Base-by-base conservation (phyloP, 2,797 vertebrate species). In the Morelia viridis region DNA sequence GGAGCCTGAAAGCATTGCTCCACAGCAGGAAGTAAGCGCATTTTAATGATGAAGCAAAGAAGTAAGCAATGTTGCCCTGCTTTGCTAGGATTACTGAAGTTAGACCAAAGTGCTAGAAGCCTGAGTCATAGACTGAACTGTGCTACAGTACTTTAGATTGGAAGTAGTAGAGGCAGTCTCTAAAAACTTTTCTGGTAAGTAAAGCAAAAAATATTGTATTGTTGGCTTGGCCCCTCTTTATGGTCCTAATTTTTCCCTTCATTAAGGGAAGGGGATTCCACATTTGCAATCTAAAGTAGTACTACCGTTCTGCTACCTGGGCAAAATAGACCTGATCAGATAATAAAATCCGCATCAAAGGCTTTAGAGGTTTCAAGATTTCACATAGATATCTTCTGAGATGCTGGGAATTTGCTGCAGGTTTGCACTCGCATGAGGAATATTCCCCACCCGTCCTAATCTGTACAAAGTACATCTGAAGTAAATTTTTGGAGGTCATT, bases 31-130 rank as follows among this genome's bases (percentile, higher is more conserved):
- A 85, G n/a, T 65, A 93, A 95, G 87, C 22, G 12, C 87, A 7
- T 58, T 94, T 88, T 85, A 84, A 19, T 94, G 64, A 92, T 91
- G 94, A 94, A 93, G 50, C 85, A 89, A 93, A 41, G 76, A 89
- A 95, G 87, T 46, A 85, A 89, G 90, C 68, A 76, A 7, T 2
- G 0, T 71, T 35, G 28, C 35, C 5, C n/a, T 46, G 71, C 28
- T 5, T 50, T 89, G 17, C 3, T 57, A 68, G 41, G 28, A n/a
- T 13, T 53, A 50, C 26, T 50, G 91, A 86, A 64, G 3, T 56
- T 87, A n/a, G 41, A 50, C 46, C 24, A n/a, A 15, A 80, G 1
- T 91, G 62, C 6, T 19, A 86, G 84, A 86, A 86, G 17, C n/a
- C 85, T 58, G 85, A 58, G 31, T 1, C 68, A 28, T 15, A n/a